Evolutionary conservation across 2,888 invertebrate species (phyloP).

Genomic region (Julus scanicus): DNA sequence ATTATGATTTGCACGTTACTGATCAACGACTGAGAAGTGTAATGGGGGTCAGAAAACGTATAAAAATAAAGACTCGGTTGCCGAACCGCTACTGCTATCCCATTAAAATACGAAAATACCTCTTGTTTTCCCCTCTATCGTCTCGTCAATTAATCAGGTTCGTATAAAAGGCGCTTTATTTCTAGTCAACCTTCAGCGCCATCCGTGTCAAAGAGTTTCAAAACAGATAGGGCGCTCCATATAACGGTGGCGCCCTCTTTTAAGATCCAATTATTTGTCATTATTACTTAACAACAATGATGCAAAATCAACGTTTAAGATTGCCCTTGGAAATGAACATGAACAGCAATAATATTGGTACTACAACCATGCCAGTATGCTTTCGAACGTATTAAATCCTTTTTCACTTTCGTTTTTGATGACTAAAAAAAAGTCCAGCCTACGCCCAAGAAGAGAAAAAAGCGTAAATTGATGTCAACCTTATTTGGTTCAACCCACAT

Average conservation of each 20-base stretch:
- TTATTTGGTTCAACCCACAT: constrained; percentile 29
- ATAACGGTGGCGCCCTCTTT: too few relatives aligned
- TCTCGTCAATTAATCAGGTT: not conserved
- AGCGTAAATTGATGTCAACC: not conserved
- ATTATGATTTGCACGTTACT: constrained; percentile 29
- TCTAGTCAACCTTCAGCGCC: not conserved
- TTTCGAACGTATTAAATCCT: not conserved
- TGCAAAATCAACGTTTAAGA: not conserved
- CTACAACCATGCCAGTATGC: not conserved
- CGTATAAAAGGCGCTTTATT: not conserved
- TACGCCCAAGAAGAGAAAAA: constrained; percentile 9
- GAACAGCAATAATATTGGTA: not conserved
- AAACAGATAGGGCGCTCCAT: too few relatives aligned
- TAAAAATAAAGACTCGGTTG: not conserved
- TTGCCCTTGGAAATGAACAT: not conserved
- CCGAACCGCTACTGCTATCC: not conserved
- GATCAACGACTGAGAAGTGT: constrained; percentile 19
- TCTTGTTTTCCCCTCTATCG: not conserved
- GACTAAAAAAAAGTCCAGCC: constrained; percentile 4
- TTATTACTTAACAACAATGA: too few relatives aligned
- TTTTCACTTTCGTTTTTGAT: constrained; percentile 30
- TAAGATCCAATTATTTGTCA: too few relatives aligned
- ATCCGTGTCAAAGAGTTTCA: not conserved
- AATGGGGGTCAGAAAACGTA: constrained; percentile 28
- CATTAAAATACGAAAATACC: constrained; percentile 13